Conservation (phyloP, 2,797 vertebrate species). For the Chrosomus eos region DNA sequence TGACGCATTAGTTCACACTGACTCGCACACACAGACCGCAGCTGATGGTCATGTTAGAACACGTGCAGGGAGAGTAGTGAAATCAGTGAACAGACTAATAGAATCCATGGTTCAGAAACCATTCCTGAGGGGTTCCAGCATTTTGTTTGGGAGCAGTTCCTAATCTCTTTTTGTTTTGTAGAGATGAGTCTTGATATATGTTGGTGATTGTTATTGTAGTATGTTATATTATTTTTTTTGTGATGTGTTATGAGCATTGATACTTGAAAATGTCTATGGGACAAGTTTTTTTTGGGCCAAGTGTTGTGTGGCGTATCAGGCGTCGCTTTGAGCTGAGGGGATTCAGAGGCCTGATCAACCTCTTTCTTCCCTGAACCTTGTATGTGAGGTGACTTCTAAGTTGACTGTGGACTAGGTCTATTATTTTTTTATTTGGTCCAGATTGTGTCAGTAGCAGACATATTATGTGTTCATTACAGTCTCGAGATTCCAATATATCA, state of each 20-base stretch:
- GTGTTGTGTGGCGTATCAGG: constrained; percentile 40
- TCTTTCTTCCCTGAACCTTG: constrained; percentile 32
- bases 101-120: too few species aligned
- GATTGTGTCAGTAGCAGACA: background rate
- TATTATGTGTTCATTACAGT: background rate
- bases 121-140: too few species aligned
- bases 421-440: constrained; percentile 4
- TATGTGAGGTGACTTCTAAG: constrained; percentile 34
- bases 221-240: background rate
- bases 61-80: too few species aligned
- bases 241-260: background rate
- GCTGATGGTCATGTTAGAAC: too few species aligned
- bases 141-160: too few species aligned
- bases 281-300: constrained; percentile 7
- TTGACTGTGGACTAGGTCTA: constrained; percentile 13
- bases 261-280: background rate
- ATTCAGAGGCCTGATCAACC: constrained; percentile 44
- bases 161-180: too few species aligned
- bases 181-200: too few species aligned
- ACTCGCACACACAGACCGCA: too few species aligned
- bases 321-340: constrained; percentile 35
- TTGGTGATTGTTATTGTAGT: too few species aligned
- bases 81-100: too few species aligned
- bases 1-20: background rate
- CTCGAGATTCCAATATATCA: background rate